A percentile compares a stretch with the other conserved stretches of the same genome.
These are phyloP conservation scores for Capitella teleta DNA, from an alignment of 1,140 invertebrate genomes.

Conservation along the genomic window DNA sequence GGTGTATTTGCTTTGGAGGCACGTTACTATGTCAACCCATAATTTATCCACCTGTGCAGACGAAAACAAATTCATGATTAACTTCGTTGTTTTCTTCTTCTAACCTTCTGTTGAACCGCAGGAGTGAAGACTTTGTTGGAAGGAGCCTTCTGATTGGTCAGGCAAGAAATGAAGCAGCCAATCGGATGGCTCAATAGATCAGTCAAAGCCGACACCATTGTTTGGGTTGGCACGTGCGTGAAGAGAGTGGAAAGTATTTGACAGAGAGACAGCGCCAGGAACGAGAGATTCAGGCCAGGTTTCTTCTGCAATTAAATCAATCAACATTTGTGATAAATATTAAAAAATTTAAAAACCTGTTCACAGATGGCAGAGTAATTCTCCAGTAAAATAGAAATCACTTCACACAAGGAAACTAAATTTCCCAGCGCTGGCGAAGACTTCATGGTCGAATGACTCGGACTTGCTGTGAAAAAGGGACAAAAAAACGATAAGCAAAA, in stretches of 20 bases:
- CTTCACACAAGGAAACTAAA: no score
- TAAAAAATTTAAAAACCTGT: neutral
- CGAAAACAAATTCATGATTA: neutral
- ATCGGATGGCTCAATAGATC: constrained; percentile 19
- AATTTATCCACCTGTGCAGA: no score
- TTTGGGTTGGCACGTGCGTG: constrained; percentile 18
- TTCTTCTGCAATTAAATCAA: neutral
- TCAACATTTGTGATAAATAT: neutral
- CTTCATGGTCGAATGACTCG: no score
- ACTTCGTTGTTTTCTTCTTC: neutral
- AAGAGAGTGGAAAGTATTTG: constrained; percentile 17
- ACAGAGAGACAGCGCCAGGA: constrained; percentile 12
- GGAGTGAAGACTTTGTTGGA: constrained; percentile 17
- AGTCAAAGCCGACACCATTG: constrained; percentile 19
- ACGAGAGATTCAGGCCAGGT: neutral
- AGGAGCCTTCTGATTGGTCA: constrained; percentile 12
- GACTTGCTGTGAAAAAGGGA: no score
- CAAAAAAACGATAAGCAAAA: no score
- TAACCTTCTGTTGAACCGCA: constrained; percentile 25
- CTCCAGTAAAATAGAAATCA: no score
- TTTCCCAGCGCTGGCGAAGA: no score
- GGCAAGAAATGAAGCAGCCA: constrained; percentile 15
- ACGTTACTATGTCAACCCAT: constrained; percentile 23
- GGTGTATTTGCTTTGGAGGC: constrained; percentile 22
- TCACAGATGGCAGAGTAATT: no score